phyloP scores from a whole-genome alignment of 2,113 vertebrate genomes.

The Erythrocercus mccallii region DNA sequence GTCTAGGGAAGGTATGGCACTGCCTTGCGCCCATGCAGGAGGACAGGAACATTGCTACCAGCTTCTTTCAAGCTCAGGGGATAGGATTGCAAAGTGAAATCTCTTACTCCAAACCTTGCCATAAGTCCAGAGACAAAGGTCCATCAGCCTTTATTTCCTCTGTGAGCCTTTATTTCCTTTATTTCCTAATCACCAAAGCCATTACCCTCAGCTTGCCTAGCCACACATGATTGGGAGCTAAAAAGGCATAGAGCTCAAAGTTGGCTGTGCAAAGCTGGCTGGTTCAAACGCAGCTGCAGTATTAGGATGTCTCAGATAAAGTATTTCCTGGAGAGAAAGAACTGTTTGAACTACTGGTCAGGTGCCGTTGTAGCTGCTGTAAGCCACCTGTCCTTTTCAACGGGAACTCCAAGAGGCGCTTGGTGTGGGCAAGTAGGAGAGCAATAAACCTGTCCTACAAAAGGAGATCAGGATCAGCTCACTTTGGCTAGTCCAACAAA shows the following conservation, averaged over 20 bases:
- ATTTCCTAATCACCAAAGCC: accelerated
- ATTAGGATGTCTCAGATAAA: background rate
- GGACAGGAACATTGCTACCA: background rate
- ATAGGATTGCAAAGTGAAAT: background rate
- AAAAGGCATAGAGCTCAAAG: background rate
- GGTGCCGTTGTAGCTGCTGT: background rate
- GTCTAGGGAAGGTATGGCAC: background rate
- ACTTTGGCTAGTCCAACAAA: background rate
- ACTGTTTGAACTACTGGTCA: background rate
- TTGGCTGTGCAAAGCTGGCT: background rate
- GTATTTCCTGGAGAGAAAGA: background rate
- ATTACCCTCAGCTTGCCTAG: background rate
- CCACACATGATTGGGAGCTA: background rate
- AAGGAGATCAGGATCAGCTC: background rate
- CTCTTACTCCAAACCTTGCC: background rate
- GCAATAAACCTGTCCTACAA: background rate
- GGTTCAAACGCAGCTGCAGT: background rate
- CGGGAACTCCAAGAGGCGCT: background rate
- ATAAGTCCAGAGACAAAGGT: background rate
- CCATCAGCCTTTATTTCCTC: background rate
- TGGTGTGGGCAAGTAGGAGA: background rate
- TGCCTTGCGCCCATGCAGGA: too few species aligned
- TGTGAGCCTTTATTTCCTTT: background rate
- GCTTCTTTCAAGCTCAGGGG: background rate
- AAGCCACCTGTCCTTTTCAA: background rate